Conservation (phyloP, 2,113 vertebrate genomes). For the Chloroceryle aenea region DNA sequence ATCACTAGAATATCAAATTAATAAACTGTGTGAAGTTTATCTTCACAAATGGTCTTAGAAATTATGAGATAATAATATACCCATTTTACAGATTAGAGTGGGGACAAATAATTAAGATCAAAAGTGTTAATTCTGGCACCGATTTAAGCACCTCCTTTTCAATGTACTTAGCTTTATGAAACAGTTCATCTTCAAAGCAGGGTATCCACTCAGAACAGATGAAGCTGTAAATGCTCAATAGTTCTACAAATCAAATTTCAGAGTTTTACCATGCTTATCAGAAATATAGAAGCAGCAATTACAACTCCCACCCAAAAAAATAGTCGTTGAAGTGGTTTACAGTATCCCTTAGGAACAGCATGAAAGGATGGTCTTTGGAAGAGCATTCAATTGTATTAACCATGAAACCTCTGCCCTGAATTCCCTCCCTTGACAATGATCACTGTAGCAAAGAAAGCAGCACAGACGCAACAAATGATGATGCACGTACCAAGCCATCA, state of each 20-base stretch:
- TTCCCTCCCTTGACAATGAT: background rate
- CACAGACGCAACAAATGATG: background rate
- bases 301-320: background rate
- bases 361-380: background rate
- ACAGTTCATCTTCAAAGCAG: slow-evolving; percentile 14
- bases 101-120: background rate
- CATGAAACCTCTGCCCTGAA: background rate
- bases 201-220: background rate
- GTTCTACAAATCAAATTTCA: background rate
- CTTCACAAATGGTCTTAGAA: background rate
- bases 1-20: background rate
- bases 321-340: background rate
- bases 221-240: background rate
- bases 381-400: background rate
- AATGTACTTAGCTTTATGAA: background rate
- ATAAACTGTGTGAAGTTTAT: background rate
- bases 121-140: slow-evolving; percentile 7
- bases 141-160: slow-evolving; percentile 5
- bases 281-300: background rate
- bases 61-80: background rate
- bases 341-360: background rate
- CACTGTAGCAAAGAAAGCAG: background rate
- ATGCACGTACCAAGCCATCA: too few species aligned
- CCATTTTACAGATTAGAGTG: background rate
- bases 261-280: background rate